Evolutionary conservation across 2,888 invertebrate species (phyloP).

Genomic region (Eupithecia vulgata): DNA sequence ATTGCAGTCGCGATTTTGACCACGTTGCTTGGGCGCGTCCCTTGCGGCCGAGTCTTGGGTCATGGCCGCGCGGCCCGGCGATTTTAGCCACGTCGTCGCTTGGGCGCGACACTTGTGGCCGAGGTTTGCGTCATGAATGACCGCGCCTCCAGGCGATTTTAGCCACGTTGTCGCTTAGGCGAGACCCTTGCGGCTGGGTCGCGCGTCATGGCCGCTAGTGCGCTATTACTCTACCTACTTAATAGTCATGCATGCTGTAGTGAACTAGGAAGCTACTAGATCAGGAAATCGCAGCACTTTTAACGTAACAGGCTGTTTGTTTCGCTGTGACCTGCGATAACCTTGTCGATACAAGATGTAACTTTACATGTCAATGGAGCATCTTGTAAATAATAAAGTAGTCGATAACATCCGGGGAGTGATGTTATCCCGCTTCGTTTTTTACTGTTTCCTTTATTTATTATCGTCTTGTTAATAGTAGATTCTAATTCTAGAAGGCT

Average conservation of each 20-base stretch:
- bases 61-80: too few species aligned
- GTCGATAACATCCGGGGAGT: slow-evolving; percentile 34
- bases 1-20: too few species aligned
- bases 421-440: slow-evolving; percentile 23
- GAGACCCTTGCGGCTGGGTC: too few species aligned
- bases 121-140: too few species aligned
- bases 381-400: slow-evolving; percentile 38
- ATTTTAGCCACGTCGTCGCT: too few species aligned
- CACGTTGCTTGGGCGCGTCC: too few species aligned
- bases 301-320: slow-evolving; percentile 40
- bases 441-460: neutral
- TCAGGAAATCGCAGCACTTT: slow-evolving; percentile 43
- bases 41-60: too few species aligned
- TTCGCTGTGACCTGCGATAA: slow-evolving; percentile 58
- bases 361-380: slow-evolving; percentile 55
- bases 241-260: neutral
- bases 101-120: too few species aligned
- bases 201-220: neutral
- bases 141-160: too few species aligned
- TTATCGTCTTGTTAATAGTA: neutral
- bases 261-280: slow-evolving; percentile 34
- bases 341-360: slow-evolving; percentile 44
- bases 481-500: neutral
- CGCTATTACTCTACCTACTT: neutral
- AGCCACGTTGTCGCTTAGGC: too few species aligned